phyloP scores from a whole-genome alignment of 2,113 vertebrate species.

The Poeciliopsis retropinna region DNA sequence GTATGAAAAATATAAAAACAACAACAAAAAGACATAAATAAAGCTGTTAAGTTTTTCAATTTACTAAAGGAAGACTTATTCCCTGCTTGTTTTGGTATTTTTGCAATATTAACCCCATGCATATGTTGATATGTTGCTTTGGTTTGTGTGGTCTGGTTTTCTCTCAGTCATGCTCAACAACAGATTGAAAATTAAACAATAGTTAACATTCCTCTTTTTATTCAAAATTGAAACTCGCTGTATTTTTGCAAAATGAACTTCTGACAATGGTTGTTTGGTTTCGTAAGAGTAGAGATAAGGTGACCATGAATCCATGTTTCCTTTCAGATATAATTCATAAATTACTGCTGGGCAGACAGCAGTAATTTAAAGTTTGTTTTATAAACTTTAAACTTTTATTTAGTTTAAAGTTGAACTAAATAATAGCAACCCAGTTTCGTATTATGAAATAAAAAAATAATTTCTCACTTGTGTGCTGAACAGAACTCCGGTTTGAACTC shows the following conservation, averaged over 20 bases:
- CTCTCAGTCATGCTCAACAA: too few species aligned
- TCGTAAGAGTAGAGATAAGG: not conserved
- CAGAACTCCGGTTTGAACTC: conserved; percentile 10
- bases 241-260: not conserved
- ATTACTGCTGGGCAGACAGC: not conserved
- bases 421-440: not conserved
- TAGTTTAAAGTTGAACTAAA: not conserved
- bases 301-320: not conserved
- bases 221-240: not conserved
- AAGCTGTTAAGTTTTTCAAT: too few species aligned
- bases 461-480: not conserved
- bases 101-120: too few species aligned
- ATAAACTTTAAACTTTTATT: too few species aligned
- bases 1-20: too few species aligned
- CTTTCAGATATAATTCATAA: not conserved
- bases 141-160: too few species aligned
- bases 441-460: not conserved
- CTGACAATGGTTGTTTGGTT: not conserved
- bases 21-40: too few species aligned
- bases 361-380: too few species aligned
- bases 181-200: not conserved
- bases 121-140: too few species aligned
- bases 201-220: not conserved
- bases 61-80: too few species aligned
- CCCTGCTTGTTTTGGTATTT: too few species aligned